Conservation (phyloP, 2,888 invertebrate species). For the Onthophagus sagittarius region DNA sequence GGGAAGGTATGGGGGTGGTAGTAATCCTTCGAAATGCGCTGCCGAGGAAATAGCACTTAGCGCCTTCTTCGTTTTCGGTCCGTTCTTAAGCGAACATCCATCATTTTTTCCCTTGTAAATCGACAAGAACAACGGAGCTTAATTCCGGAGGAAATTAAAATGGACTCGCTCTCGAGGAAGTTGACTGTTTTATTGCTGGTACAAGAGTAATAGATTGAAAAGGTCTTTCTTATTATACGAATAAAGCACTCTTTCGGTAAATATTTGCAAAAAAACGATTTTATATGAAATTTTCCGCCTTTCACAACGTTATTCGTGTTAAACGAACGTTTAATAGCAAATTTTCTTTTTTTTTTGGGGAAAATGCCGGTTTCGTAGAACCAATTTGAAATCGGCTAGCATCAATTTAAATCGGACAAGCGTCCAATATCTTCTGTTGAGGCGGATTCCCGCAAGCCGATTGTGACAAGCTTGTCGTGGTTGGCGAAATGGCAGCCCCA, state of each 20-base stretch:
- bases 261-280: no score
- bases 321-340: no score
- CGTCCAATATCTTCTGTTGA: neutral
- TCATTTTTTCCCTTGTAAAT: neutral
- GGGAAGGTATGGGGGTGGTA: neutral
- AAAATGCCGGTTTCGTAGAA: no score
- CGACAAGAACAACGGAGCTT: neutral
- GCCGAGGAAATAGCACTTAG: neutral
- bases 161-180: neutral
- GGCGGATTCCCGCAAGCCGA: neutral
- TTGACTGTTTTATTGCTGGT: neutral
- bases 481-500: neutral
- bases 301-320: no score
- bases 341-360: no score
- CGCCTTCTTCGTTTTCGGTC: neutral
- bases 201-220: neutral
- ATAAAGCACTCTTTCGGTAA: neutral
- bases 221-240: neutral
- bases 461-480: neutral
- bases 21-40: neutral
- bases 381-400: neutral
- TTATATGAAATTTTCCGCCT: no score
- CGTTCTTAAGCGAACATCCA: neutral
- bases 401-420: neutral
- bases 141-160: neutral